Percentiles rank a stretch among this genome's conserved stretches.
These are phyloP conservation scores for Pachycephus smyrnensis DNA, from an alignment of 2,888 invertebrate genomes.

Conservation along the genomic window DNA sequence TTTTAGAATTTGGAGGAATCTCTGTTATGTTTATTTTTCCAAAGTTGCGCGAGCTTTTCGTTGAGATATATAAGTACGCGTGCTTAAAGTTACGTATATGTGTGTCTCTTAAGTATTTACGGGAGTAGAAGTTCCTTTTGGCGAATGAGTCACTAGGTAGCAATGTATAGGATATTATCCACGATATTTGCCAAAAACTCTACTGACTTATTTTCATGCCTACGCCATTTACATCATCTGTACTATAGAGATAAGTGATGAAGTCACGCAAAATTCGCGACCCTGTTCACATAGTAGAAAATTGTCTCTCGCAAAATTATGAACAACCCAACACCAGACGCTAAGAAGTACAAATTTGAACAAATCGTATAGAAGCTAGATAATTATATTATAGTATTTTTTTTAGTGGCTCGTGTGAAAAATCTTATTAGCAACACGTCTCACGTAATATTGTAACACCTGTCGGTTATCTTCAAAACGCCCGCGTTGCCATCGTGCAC, in stretches of 20 bases:
- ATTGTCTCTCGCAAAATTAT: neutral
- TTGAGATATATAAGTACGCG: neutral
- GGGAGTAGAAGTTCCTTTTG: conserved; percentile 26
- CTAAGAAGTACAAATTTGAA: too few relatives aligned
- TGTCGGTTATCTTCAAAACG: neutral
- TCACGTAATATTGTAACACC: too few relatives aligned
- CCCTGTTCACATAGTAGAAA: neutral
- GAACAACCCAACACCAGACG: neutral
- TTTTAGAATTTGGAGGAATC: neutral
- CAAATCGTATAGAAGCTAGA: neutral
- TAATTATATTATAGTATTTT: neutral
- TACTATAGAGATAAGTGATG: neutral
- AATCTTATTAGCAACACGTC: neutral
- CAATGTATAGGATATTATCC: conserved; percentile 24
- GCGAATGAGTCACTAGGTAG: conserved; percentile 43
- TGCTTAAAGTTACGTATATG: neutral
- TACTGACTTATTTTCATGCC: conserved; percentile 46
- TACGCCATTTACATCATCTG: conserved; percentile 32
- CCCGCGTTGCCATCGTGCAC: neutral
- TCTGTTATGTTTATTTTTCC: neutral
- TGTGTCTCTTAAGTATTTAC: neutral
- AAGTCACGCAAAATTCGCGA: neutral
- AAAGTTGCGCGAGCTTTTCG: neutral
- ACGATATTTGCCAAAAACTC: conserved; percentile 36
- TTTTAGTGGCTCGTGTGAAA: neutral